Base-by-base conservation (phyloP, 2,797 vertebrate genomes). In the Luscinia megarhynchos region DNA sequence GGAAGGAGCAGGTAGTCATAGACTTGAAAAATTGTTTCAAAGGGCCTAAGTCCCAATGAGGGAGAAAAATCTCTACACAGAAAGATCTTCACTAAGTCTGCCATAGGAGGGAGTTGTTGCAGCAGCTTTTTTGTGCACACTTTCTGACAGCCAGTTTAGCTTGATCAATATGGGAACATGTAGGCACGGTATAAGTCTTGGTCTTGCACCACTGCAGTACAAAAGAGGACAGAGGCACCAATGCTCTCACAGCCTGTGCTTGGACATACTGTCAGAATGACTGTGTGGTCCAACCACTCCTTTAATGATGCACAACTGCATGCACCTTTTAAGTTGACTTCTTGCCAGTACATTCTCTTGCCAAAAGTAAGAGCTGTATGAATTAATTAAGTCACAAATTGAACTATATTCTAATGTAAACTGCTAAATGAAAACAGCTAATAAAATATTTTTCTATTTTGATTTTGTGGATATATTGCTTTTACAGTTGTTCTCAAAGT, bases 31-130 rank as follows among this genome's bases (percentile, higher is more conserved):
- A 64, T 3, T 59, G 17, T 26, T 61, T 72, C 26, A 45, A 67
- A 59, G 20, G 3, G 29, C 12, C 9, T 6, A 77, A 53, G 16
- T 40, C 12, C 55, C 53, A 70, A 16, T 1, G 8, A 85, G 5
- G 27, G 24, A 23, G 38, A 80, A 70, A 80, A 61, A 80, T 27
- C 36, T 57, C 57, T 32, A 6, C 22, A 20, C 9, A 70, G 32
- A 63, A 63, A 77, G 17, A 40, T 43, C 73, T 90, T 77, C 73
- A 67, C 36, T 19, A 38, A 50, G 17, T n/a, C 79, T 92, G 78
- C 94, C 82, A 93, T 89, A 30, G 75, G 89, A 89, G 75, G 89
- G 81, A 92, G 82, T 87, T 64, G 48, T 66, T 80, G 84, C 57
- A 81, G 87, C 58, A 93, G 29, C 17, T 91, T 72, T 72, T 75